Evolutionary conservation across 2,113 vertebrate genomes (phyloP).

Genomic region (Pelecanoides urinatrix): DNA sequence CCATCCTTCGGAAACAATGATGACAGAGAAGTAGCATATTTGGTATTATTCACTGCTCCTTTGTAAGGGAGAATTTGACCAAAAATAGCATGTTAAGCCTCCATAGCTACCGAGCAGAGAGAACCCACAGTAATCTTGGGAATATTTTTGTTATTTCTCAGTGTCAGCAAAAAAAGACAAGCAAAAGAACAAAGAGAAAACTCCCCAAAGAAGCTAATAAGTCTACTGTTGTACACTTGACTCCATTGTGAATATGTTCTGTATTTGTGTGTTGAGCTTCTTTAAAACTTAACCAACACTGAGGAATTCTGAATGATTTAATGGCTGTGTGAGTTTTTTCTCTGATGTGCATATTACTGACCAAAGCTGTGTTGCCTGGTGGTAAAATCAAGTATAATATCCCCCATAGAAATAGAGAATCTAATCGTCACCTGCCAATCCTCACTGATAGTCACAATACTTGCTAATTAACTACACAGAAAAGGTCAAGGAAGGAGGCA

Average conservation of each 20-base stretch:
- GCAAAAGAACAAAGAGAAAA: neutral
- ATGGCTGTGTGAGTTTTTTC: neutral
- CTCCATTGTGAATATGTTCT: neutral
- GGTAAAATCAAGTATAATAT: neutral
- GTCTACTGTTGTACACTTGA: neutral
- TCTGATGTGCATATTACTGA: neutral
- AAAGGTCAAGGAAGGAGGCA: conserved; percentile 36
- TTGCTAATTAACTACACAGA: conserved; percentile 29
- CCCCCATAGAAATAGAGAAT: neutral
- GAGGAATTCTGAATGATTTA: neutral
- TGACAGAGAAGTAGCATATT: neutral
- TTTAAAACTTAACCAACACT: neutral
- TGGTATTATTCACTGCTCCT: neutral
- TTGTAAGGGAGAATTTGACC: neutral
- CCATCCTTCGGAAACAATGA: neutral
- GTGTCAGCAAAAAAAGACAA: neutral
- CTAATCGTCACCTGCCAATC: neutral
- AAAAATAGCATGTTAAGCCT: neutral
- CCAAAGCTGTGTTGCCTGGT: neutral
- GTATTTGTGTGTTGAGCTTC: neutral
- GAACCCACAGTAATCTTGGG: neutral
- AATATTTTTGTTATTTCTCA: neutral
- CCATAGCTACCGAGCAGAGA: neutral
- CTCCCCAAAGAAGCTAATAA: neutral
- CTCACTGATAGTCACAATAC: neutral